phyloP scores from a whole-genome alignment of 2,797 vertebrate species.

The Enteromius unitaeniatus region DNA sequence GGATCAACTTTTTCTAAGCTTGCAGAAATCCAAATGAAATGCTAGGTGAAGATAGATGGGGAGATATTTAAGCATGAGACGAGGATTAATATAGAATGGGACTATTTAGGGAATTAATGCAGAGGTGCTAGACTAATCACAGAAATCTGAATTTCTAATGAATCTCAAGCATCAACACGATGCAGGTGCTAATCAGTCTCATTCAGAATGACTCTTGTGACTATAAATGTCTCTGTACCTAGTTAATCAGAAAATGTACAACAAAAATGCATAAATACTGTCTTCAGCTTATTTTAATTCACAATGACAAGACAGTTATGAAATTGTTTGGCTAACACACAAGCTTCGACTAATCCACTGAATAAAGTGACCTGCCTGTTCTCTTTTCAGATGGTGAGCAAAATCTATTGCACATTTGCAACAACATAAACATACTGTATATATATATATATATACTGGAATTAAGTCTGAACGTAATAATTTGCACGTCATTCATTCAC shows the following conservation, averaged over 20 bases:
- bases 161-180: slow-evolving; percentile 46
- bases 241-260: slow-evolving; percentile 32
- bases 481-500: not conserved
- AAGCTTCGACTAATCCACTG: not conserved
- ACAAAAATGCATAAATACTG: slow-evolving; percentile 4
- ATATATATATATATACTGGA: not conserved
- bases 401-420: not conserved
- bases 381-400: not conserved
- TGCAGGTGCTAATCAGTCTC: slow-evolving; percentile 49
- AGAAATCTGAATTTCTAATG: slow-evolving; percentile 55
- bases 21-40: slow-evolving; percentile 46
- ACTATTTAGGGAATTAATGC: slow-evolving; percentile 49
- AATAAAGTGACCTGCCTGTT: not conserved
- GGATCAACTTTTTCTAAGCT: slow-evolving; percentile 49
- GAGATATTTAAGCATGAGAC: slow-evolving; percentile 29
- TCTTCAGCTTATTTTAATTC: not conserved
- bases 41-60: slow-evolving; percentile 24
- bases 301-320: not conserved
- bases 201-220: slow-evolving; percentile 33
- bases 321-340: not conserved
- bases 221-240: slow-evolving; percentile 27
- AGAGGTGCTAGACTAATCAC: slow-evolving; percentile 50
- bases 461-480: not conserved
- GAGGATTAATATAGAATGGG: slow-evolving; percentile 46
- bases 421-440: not conserved